Evolutionary conservation across 2,113 vertebrate genomes (phyloP), one percentile per base, ranked within the genome.

Genomic region (Pipa parva): DNA sequence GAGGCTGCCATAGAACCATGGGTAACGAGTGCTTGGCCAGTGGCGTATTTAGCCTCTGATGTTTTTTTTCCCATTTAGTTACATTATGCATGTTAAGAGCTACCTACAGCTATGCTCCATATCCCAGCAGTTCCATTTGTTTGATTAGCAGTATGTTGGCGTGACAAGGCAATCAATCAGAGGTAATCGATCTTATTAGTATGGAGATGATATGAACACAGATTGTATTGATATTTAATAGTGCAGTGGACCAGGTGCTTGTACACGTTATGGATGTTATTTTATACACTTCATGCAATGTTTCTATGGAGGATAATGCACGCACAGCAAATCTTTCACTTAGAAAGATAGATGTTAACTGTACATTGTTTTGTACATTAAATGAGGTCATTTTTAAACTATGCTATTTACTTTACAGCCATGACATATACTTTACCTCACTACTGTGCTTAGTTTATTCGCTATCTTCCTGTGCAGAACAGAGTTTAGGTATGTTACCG

Each of bases 141-240:
- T 85, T 85, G 85, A 87, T 90, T 87, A 89, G 79, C 75, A 62
- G 80, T 81, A 77, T 1, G 33, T 74, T 82, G 78, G 73, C 75
- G 75, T 83, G 84, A 81, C 80, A 81, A 81, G 80, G 79, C 81
- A 83, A 80, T 88, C 54, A 80, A 89, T 92, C 88, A 88, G 79
- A 75, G 79, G 78, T 83, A 84, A 91, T 88, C 73, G 78, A 88
- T 89, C 80, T 89, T 84, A 90, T 93, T 91, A 89, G 83, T 77
- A 83, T 86, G 85, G 85, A 84, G 85, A 89, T 89, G 81, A 84
- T 88, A 87, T 77, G 81, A 88, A 87, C 87, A 85, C 79, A 78
- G 82, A 80, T 76, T 83, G 79, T 80, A 88, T 82, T 83, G 83
- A 86, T 84, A 83, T 83, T 85, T 84, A 82, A 73, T 84, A 75